Evolutionary conservation across 2,113 vertebrate genomes (phyloP).

Genomic region (Cephalopterus ornatus): DNA sequence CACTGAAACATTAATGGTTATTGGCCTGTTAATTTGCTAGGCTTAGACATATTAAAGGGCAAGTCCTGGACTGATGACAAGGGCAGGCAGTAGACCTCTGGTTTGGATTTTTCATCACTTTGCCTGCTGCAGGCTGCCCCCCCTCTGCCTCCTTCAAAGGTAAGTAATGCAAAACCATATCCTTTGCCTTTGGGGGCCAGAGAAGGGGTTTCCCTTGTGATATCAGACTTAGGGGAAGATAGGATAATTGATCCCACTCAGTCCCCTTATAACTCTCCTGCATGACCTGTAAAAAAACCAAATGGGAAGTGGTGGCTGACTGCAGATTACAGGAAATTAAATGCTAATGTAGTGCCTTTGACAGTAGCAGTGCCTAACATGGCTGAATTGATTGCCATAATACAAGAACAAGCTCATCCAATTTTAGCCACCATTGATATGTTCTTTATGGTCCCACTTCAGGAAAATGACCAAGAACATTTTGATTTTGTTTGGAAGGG

Average conservation of each 20-base stretch:
- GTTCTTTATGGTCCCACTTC: not conserved
- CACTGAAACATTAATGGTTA: too few relatives aligned
- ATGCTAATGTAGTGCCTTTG: rapidly evolving
- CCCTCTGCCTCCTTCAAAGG: not conserved
- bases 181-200: not conserved
- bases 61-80: too few relatives aligned
- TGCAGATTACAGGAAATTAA: not conserved
- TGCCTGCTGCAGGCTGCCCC: not conserved
- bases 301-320: not conserved
- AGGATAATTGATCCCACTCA: not conserved
- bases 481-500: not conserved
- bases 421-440: not conserved
- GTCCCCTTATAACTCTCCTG: not conserved
- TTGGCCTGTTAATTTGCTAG: too few relatives aligned
- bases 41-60: too few relatives aligned
- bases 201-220: not conserved
- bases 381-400: not conserved
- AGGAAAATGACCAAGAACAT: not conserved
- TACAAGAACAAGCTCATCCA: not conserved
- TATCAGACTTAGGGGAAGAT: not conserved
- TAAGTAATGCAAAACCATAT: not conserved
- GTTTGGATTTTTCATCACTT: too few relatives aligned
- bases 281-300: not conserved
- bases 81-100: too few relatives aligned
- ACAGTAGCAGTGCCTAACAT: not conserved